phyloP scores from a whole-genome alignment of 2,888 invertebrate genomes.

The Cephus nigrinus region DNA sequence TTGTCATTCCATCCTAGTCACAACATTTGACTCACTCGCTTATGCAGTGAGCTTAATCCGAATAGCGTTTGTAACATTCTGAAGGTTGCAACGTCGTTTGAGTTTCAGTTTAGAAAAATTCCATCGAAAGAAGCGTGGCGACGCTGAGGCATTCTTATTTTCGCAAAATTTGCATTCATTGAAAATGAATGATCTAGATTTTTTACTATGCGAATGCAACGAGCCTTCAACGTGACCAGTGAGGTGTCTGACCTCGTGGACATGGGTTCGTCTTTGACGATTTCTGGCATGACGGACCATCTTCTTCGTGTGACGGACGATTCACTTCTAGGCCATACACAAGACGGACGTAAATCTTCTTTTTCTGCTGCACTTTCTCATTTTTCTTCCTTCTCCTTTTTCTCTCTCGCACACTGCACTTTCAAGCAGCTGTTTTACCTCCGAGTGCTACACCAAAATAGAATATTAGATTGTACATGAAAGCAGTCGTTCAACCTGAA shows the following conservation, averaged over 20 bases:
- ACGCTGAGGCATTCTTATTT: neutral
- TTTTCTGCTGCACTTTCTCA: neutral
- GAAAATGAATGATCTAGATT: neutral
- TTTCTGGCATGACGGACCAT: neutral
- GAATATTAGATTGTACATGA: constrained; percentile 7
- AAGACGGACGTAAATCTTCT: neutral
- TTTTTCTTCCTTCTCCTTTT: neutral
- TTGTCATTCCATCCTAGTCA: neutral
- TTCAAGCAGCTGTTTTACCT: constrained; percentile 30
- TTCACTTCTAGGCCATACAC: neutral
- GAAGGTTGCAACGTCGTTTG: neutral
- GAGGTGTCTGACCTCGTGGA: neutral
- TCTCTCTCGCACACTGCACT: constrained; percentile 18
- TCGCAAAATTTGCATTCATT: neutral
- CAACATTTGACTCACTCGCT: neutral
- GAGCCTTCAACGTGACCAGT: neutral
- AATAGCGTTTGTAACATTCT: neutral
- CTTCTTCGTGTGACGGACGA: neutral
- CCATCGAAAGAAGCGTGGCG: neutral
- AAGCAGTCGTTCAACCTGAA: neutral
- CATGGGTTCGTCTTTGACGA: neutral
- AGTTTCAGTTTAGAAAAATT: neutral
- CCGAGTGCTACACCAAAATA: constrained; percentile 21
- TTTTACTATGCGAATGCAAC: neutral
- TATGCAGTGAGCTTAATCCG: neutral